Evolutionary conservation across 2,797 vertebrate genomes (phyloP).

Genomic region (Calcarius lapponicus): DNA sequence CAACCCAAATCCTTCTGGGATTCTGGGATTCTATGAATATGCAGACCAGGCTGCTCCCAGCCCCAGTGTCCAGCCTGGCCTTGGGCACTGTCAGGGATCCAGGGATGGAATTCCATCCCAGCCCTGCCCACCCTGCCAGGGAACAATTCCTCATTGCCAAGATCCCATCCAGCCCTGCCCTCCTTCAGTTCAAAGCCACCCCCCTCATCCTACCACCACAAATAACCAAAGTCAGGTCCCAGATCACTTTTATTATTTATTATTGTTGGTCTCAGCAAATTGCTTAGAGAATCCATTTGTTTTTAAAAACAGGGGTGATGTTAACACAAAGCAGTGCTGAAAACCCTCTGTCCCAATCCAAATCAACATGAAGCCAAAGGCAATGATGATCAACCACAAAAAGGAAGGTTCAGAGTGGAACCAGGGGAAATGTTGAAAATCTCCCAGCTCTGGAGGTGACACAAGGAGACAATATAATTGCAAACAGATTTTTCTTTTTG

Average conservation of each 20-base stretch:
- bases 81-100: too few species aligned
- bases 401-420: not conserved
- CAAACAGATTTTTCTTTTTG: not conserved
- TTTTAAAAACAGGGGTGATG: not conserved
- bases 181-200: accelerated
- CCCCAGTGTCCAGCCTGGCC: too few species aligned
- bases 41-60: too few species aligned
- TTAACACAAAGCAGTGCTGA: not conserved
- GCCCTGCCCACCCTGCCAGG: too few species aligned
- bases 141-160: too few species aligned
- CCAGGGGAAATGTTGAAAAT: not conserved
- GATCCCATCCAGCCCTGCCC: not conserved
- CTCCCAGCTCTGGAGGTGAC: not conserved
- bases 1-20: too few species aligned
- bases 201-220: too few species aligned
- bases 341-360: not conserved
- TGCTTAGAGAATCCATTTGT: not conserved
- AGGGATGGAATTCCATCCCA: too few species aligned
- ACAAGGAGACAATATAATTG: not conserved
- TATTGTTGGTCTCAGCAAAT: not conserved
- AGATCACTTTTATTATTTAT: not conserved
- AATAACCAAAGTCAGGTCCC: not conserved
- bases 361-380: not conserved
- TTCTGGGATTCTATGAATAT: too few species aligned
- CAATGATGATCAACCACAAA: not conserved